These are phyloP conservation scores for Myzus persicae DNA, from an alignment of 1,140 invertebrate genomes.

Conservation along the genomic window DNA sequence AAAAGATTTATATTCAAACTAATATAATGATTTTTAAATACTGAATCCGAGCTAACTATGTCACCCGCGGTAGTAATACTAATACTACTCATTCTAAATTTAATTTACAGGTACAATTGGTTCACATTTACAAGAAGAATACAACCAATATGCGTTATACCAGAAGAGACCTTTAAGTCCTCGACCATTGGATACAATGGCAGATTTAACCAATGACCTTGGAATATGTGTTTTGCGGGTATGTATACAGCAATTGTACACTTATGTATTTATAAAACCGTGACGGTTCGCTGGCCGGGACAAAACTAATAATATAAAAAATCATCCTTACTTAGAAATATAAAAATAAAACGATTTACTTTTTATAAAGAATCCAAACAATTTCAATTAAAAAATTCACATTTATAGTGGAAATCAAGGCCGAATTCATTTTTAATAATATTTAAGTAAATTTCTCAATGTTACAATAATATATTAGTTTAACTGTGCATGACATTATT, in stretches of 20 bases:
- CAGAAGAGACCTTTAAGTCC: conserved; percentile 56
- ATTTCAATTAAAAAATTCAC: background rate
- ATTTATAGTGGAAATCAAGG: background rate
- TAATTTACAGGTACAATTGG: conserved; percentile 19
- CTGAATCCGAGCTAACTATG: too few relatives aligned
- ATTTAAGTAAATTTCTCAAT: background rate
- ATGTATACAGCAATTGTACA: conserved; percentile 63
- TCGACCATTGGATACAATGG: conserved; percentile 75
- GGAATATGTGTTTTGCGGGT: conserved; percentile 75
- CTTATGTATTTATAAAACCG: conserved; percentile 12
- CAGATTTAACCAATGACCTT: conserved; percentile 78
- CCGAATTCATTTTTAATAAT: background rate
- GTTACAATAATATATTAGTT: background rate
- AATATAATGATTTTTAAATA: too few relatives aligned
- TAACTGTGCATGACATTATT: background rate
- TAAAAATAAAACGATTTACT: background rate
- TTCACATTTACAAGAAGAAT: conserved; percentile 38
- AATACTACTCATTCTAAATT: background rate
- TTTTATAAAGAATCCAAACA: background rate
- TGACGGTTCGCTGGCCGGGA: background rate
- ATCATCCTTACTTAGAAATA: conserved; percentile 24
- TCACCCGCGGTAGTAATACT: too few relatives aligned
- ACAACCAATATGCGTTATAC: conserved; percentile 48
- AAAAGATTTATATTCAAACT: too few relatives aligned
- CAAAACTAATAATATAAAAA: conserved; percentile 32